Evolutionary conservation across 1,140 invertebrate genomes (phyloP).

Genomic region (Leptestheria dahalacensis): DNA sequence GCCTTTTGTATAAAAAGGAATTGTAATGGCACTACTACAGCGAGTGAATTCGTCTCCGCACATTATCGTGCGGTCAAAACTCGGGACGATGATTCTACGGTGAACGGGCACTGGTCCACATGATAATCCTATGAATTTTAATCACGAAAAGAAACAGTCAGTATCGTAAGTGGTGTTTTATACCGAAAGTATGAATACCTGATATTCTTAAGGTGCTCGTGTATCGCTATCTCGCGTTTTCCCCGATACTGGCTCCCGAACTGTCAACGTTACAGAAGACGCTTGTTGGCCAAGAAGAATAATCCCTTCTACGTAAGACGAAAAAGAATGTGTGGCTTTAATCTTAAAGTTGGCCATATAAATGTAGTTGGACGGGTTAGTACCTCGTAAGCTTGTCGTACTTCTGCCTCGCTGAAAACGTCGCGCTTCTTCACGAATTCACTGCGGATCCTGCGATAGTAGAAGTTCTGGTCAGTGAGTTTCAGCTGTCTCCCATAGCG

Average conservation of each 20-base stretch:
- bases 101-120: too few species aligned
- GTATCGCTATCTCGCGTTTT: too few species aligned
- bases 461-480: slow-evolving; percentile 43
- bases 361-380: not conserved
- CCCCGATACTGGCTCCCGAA: too few species aligned
- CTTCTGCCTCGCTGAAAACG: slow-evolving; percentile 33
- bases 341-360: not conserved
- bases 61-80: too few species aligned
- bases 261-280: not conserved
- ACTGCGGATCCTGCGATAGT: slow-evolving; percentile 31
- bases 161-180: too few species aligned
- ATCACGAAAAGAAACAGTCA: too few species aligned
- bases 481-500: slow-evolving; percentile 40
- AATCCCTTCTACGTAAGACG: not conserved
- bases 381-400: slow-evolving; percentile 23
- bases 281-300: not conserved
- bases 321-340: not conserved
- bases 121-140: too few species aligned
- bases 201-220: too few species aligned
- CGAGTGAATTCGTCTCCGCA: too few species aligned
- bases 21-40: too few species aligned
- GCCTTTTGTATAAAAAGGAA: not conserved
- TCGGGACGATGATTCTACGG: too few species aligned
- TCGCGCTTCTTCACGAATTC: slow-evolving; percentile 44
- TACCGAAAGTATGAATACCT: too few species aligned